Evolutionary conservation across 2,797 vertebrate species (phyloP), one percentile per base, ranked within the genome.

Genomic region (Acridotheres tristis): DNA sequence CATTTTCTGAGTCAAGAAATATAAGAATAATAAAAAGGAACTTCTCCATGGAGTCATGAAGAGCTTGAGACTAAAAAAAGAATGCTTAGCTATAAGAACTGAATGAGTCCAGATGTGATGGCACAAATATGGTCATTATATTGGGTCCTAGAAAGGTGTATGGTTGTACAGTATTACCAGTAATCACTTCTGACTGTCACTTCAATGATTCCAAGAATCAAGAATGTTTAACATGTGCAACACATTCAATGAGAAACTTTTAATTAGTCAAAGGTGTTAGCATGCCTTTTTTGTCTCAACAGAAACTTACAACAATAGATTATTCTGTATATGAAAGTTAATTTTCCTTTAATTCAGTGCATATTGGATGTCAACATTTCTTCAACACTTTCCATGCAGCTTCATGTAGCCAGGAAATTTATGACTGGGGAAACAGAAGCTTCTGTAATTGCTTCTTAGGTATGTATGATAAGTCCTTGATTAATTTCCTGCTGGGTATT

Each of bases 401-500:
- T 93, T 91, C 86, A 90, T 71, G 63, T 51, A 76, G 55, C 63
- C 59, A 66, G 47, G 58, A 88, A 88, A 95, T 88, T 90, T 93
- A 88, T 72, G 72, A 58, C 43, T 40, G 22, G 36, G 69, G 85
- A 96, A 95, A 93, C 90, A 94, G 84, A 91, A 77, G 47, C 78
- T 89, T 88, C 73, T 94, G 88, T 87, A 96, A 94, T 87, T 94
- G 62, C 78, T 66, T 85, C 67, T 93, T 90, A 86, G 42, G 57
- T 53, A 88, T 32, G 62, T 84, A 79, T 94, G 84, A 85, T 94
- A 95, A 89, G 68, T 78, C 85, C 76, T 82, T 82, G 75, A 90
- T 87, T 93, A 69, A 94, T 97, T 96, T 97, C 82, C 79, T 96
- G 65, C 82, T 84, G 58, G 57, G 50, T 96, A 27, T 76, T 83